phyloP scores from a whole-genome alignment of 1,140 invertebrate species.

The Saccostrea cuccullata region DNA sequence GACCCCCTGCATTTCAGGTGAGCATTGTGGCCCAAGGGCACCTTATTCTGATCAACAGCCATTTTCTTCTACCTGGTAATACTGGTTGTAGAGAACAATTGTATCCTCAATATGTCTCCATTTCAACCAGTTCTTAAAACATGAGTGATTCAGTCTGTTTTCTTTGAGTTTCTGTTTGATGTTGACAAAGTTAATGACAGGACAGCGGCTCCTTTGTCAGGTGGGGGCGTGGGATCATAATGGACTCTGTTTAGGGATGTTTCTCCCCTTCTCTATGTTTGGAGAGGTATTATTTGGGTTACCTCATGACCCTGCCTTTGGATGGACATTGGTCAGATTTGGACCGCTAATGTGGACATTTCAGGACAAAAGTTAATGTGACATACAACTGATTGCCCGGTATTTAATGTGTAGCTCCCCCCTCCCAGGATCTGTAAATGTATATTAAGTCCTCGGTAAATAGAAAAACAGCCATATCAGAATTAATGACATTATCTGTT shows the following conservation, averaged over 20 bases:
- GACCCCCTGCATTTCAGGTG: no score
- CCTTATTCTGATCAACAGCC: no score
- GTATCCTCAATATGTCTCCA: neutral
- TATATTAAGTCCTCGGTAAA: neutral
- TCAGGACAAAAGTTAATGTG: conserved; percentile 30
- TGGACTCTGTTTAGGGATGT: neutral
- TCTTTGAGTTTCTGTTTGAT: neutral
- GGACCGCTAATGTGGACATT: neutral
- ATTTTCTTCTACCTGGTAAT: no score
- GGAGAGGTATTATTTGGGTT: neutral
- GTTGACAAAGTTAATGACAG: conserved; percentile 1
- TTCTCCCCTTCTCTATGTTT: neutral
- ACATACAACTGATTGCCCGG: neutral
- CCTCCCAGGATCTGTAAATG: neutral
- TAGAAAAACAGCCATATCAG: neutral
- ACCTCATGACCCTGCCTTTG: neutral
- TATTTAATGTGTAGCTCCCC: neutral
- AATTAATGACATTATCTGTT: conserved; percentile 10
- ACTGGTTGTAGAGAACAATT: neutral
- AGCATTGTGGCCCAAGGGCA: no score
- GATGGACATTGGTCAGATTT: neutral
- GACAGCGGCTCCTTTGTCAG: neutral
- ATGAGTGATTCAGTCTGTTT: neutral
- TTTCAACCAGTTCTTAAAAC: neutral
- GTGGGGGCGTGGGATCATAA: neutral